Evolutionary conservation across 2,888 invertebrate genomes (phyloP).

Genomic region (Celastrina argiolus): DNA sequence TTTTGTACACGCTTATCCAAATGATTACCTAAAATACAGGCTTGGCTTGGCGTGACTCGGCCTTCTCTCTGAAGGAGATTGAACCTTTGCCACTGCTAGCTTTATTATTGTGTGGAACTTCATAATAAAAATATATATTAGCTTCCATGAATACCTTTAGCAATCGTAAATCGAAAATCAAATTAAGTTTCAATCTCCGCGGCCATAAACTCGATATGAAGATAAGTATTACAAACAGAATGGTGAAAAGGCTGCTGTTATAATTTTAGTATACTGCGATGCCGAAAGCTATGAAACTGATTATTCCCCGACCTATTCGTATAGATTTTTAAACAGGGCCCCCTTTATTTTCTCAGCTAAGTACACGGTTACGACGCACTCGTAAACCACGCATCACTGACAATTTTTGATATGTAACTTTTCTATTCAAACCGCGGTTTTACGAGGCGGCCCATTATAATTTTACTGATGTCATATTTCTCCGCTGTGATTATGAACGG

Average conservation of each 20-base stretch:
- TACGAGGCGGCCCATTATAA: slow-evolving; percentile 71
- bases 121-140: not conserved
- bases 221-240: slow-evolving; percentile 7
- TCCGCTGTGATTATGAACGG: slow-evolving; percentile 64
- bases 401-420: slow-evolving; percentile 78
- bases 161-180: slow-evolving; percentile 22
- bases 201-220: slow-evolving; percentile 6
- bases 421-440: slow-evolving; percentile 74
- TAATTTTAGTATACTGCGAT: slow-evolving; percentile 27
- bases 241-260: slow-evolving; percentile 18
- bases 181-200: slow-evolving; percentile 24
- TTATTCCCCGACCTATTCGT: slow-evolving; percentile 48
- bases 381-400: slow-evolving; percentile 78
- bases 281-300: slow-evolving; percentile 29
- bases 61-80: too few relatives aligned
- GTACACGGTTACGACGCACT: slow-evolving; percentile 74
- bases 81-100: not conserved
- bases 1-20: too few relatives aligned
- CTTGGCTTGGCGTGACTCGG: too few relatives aligned
- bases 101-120: not conserved
- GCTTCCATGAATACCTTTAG: not conserved
- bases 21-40: too few relatives aligned
- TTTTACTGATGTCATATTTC: slow-evolving; percentile 73
- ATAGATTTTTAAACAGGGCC: slow-evolving; percentile 62
- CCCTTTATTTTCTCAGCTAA: slow-evolving; percentile 67